Percentiles rank a stretch among this genome's conserved stretches.
phyloP scores from a whole-genome alignment of 2,113 vertebrate species.

The Procavia capensis region DNA sequence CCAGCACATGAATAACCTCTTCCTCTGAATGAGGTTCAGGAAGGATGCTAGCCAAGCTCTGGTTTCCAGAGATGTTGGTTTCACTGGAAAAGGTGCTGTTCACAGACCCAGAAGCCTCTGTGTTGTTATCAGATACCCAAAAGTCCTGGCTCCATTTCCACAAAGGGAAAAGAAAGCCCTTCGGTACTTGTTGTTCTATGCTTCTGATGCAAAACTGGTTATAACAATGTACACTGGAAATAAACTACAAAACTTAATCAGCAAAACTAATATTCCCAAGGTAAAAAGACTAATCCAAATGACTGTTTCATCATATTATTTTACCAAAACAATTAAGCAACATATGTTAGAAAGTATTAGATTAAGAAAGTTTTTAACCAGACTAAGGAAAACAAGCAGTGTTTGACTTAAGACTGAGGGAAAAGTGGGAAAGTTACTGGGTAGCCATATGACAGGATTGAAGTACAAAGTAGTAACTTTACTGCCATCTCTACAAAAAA shows the following conservation, averaged over 20 bases:
- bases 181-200: background rate
- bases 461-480: constrained; percentile 4
- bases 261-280: constrained; percentile 19
- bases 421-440: background rate
- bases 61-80: constrained; percentile 44
- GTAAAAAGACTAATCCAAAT: background rate
- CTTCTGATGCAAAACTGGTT: background rate
- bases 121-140: constrained; percentile 18
- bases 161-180: background rate
- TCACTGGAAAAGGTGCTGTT: constrained; percentile 54
- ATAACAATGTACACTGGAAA: constrained; percentile 6
- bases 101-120: background rate
- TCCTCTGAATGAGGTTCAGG: constrained; percentile 20
- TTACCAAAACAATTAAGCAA: constrained; percentile 36
- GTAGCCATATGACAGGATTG: background rate
- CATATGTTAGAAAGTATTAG: constrained; percentile 9
- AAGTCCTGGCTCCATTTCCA: constrained; percentile 39
- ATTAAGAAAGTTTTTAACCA: constrained; percentile 15
- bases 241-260: constrained; percentile 38
- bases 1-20: constrained; percentile 45
- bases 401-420: background rate
- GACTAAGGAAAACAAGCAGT: background rate
- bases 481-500: constrained; percentile 28
- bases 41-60: constrained; percentile 42
- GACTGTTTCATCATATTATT: background rate